phyloP scores from a whole-genome alignment of 2,797 vertebrate species.

The Platalea minor region DNA sequence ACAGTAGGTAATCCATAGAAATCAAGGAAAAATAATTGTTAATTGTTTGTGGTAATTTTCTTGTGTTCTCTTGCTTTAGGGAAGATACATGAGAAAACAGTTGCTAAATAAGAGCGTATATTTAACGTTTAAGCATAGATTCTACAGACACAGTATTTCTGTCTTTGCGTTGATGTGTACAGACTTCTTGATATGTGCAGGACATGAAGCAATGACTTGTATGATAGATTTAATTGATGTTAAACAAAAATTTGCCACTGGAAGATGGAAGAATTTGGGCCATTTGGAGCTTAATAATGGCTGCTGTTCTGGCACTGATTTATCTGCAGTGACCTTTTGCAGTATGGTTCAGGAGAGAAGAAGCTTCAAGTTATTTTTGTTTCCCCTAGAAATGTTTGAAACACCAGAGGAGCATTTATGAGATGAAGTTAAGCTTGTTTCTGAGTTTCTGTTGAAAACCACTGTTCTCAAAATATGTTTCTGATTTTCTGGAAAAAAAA shows the following conservation, averaged over 20 bases:
- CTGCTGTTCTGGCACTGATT: background rate
- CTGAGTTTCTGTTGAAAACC: background rate
- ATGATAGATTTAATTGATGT: background rate
- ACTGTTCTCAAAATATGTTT: background rate
- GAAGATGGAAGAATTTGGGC: background rate
- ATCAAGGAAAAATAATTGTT: background rate
- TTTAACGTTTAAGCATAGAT: background rate
- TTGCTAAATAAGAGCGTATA: background rate
- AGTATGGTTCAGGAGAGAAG: constrained; percentile 6
- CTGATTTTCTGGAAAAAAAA: background rate
- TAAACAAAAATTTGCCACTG: background rate
- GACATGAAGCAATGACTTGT: background rate
- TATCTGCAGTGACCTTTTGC: constrained; percentile 7
- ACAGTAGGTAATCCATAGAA: background rate
- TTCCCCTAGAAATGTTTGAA: background rate
- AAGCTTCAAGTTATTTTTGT: constrained; percentile 6
- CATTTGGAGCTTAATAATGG: background rate
- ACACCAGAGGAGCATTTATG: background rate
- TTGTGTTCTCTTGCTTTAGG: background rate
- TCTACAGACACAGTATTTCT: background rate
- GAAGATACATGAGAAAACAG: background rate
- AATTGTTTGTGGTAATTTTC: background rate
- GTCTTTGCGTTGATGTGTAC: background rate
- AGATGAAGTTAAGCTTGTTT: background rate
- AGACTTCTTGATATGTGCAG: background rate